Conservation (phyloP, 1,140 invertebrate genomes). For the Drosophila paulistorum region DNA sequence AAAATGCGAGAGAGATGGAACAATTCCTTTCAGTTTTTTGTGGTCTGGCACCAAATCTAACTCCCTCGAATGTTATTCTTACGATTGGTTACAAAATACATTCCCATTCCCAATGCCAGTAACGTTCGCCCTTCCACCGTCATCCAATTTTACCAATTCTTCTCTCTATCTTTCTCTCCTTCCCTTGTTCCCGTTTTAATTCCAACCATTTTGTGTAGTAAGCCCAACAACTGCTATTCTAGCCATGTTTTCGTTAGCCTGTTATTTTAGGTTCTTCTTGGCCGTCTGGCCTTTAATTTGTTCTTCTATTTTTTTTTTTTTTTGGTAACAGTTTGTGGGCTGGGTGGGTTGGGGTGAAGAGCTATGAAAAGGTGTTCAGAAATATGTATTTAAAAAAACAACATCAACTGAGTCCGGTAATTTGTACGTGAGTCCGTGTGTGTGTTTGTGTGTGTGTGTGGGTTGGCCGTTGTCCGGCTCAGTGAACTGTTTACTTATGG, state of each 20-base stretch:
- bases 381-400: conserved; percentile 21
- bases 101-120: conserved; percentile 17
- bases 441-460: conserved; percentile 38
- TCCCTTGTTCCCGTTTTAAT: conserved; percentile 18
- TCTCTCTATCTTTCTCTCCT: no score
- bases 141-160: no score
- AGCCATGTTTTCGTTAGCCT: conserved; percentile 77
- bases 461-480: conserved; percentile 37
- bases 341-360: conserved; percentile 1
- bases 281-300: conserved; percentile 47
- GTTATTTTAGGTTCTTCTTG: conserved; percentile 71
- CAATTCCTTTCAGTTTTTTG: conserved; percentile 43
- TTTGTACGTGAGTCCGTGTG: conserved; percentile 31
- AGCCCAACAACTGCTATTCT: conserved; percentile 8
- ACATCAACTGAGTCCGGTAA: conserved; percentile 31
- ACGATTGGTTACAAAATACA: conserved; percentile 78
- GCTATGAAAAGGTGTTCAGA: conserved; percentile 23
- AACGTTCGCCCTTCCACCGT: neutral
- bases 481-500: conserved; percentile 71
- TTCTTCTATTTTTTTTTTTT: conserved; percentile 40
- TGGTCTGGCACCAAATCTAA: conserved; percentile 31
- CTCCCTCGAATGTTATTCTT: conserved; percentile 66
- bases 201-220: conserved; percentile 63
- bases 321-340: conserved; percentile 73
- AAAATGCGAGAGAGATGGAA: conserved; percentile 52